phyloP scores from a whole-genome alignment of 1,140 invertebrate genomes.

The Artemia franciscana region DNA sequence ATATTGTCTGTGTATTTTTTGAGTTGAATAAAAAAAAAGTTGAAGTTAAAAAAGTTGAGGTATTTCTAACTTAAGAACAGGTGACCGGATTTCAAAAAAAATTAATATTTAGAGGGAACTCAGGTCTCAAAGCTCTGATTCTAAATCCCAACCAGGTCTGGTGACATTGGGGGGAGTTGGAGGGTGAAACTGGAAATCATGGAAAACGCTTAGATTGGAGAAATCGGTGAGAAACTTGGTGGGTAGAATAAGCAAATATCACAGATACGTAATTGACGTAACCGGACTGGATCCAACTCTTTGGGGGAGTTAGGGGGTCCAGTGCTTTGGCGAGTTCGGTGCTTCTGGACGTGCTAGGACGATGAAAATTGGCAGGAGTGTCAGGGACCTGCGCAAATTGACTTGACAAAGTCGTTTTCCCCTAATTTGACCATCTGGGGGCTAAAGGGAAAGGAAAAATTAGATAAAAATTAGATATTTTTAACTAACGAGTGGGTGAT shows the following conservation, averaged over 20 bases:
- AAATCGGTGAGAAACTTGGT: not conserved
- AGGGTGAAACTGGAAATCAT: conserved; percentile 2
- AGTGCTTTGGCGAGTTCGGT: too few relatives aligned
- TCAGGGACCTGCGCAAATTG: not conserved
- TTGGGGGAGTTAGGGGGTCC: conserved; percentile 10
- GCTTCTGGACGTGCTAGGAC: not conserved
- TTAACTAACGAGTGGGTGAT: not conserved
- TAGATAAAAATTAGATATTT: not conserved
- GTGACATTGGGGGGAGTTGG: too few relatives aligned
- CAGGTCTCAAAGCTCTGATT: too few relatives aligned
- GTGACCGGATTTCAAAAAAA: too few relatives aligned
- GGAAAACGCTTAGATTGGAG: not conserved
- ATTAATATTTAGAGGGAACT: too few relatives aligned
- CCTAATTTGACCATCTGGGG: not conserved
- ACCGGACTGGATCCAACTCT: too few relatives aligned
- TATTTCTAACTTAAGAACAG: too few relatives aligned
- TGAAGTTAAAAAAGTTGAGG: too few relatives aligned
- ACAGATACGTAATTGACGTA: too few relatives aligned
- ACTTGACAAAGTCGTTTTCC: not conserved
- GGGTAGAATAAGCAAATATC: conserved; percentile 8
- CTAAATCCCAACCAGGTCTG: too few relatives aligned
- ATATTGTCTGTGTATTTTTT: too few relatives aligned
- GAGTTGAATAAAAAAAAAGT: too few relatives aligned
- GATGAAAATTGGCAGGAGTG: not conserved
- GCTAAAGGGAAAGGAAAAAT: not conserved